phyloP scores from a whole-genome alignment of 2,888 invertebrate species.

The Idaea aversata region DNA sequence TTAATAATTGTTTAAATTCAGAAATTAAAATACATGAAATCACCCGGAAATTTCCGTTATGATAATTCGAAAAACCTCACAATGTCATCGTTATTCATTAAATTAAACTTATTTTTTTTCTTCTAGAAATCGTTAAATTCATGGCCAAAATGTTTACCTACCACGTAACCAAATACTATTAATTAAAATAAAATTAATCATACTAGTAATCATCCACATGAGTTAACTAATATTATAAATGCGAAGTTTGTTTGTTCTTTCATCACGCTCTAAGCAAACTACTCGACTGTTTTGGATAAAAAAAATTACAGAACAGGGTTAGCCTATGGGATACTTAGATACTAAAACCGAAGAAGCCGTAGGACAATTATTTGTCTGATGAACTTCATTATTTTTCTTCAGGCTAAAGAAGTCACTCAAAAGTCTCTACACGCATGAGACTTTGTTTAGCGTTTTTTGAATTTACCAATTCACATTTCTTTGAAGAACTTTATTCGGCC shows the following conservation, averaged over 20 bases:
- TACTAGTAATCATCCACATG: background rate
- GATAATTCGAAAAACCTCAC: slow-evolving; percentile 32
- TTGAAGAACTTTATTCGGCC: no score
- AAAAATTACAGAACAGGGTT: no score
- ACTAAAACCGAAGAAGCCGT: no score
- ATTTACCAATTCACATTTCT: no score
- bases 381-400: no score
- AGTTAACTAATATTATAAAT: background rate
- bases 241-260: background rate
- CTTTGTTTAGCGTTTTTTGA: no score
- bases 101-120: slow-evolving; percentile 32
- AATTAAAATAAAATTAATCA: slow-evolving; percentile 17
- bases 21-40: slow-evolving; percentile 20
- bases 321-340: no score
- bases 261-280: no score
- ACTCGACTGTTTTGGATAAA: no score
- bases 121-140: slow-evolving; percentile 34
- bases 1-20: slow-evolving; percentile 16
- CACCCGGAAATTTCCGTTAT: slow-evolving; percentile 44
- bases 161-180: slow-evolving; percentile 34
- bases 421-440: no score
- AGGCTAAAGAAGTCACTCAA: no score
- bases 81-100: slow-evolving; percentile 33
- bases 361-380: no score
- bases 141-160: slow-evolving; percentile 37